Percentiles rank a stretch among this genome's conserved stretches.
Conservation (phyloP, 2,888 invertebrate genomes). For the Drosophila nigricruria region DNA sequence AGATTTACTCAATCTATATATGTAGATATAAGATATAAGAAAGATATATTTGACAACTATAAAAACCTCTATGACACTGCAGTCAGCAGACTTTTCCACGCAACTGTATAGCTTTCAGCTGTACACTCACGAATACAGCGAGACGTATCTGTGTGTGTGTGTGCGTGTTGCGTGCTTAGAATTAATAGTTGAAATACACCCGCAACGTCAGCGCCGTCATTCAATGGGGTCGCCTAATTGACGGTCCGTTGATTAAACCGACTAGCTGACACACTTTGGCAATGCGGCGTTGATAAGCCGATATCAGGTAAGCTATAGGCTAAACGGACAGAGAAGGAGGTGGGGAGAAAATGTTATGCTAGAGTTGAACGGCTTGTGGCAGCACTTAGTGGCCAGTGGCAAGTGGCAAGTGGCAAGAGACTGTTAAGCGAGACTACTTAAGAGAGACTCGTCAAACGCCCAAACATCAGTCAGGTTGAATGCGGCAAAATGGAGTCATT, state of each 20-base stretch:
- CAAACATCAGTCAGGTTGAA: conserved; percentile 23
- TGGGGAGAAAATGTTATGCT: neutral
- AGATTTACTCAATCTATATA: no score
- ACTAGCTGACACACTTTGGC: conserved; percentile 43
- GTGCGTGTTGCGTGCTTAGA: conserved; percentile 32
- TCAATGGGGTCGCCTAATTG: conserved; percentile 38
- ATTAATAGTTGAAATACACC: conserved; percentile 30
- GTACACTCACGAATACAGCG: neutral
- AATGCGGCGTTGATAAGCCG: conserved; percentile 14
- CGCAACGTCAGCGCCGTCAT: conserved; percentile 25
- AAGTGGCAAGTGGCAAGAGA: neutral
- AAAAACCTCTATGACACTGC: neutral
- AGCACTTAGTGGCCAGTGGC: conserved; percentile 4
- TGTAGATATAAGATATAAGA: no score
- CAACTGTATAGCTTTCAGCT: neutral
- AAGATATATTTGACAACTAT: no score
- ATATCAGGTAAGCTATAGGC: conserved; percentile 3
- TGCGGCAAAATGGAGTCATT: conserved; percentile 44
- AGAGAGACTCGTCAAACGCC: conserved; percentile 13
- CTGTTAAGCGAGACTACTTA: neutral
- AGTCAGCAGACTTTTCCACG: neutral
- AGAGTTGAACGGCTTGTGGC: conserved; percentile 10
- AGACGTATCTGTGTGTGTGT: neutral
- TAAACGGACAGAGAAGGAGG: no score
- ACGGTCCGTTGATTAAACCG: conserved; percentile 10